Evolutionary conservation across 1,140 invertebrate species (phyloP).

Genomic region (Rhynchophorus ferrugineus): DNA sequence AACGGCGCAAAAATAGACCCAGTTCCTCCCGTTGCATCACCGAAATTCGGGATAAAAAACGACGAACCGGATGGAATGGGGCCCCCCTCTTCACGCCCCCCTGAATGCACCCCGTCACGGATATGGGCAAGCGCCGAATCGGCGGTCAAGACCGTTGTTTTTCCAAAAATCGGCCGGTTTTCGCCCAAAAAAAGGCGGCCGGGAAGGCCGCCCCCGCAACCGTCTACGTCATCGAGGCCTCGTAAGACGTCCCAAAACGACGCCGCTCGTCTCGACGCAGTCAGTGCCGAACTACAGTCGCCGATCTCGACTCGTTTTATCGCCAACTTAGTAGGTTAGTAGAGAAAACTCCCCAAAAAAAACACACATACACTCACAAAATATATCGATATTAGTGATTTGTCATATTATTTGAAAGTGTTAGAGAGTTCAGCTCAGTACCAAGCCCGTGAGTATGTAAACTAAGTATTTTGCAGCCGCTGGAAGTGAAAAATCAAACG

Average conservation of each 20-base stretch:
- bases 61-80: no score
- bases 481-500: no score
- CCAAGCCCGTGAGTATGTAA: constrained; percentile 14
- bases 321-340: constrained; percentile 36
- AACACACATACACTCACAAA: no score
- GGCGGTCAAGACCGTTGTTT: neutral
- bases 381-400: no score
- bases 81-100: no score
- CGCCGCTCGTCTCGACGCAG: constrained; percentile 27
- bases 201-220: constrained; percentile 11
- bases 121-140: neutral
- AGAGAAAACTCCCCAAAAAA: constrained; percentile 16
- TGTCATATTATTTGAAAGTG: neutral
- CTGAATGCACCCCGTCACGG: neutral
- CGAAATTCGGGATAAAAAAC: no score
- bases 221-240: constrained; percentile 24
- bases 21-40: no score
- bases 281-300: constrained; percentile 37
- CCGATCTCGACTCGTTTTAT: constrained; percentile 34
- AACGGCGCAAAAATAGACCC: no score
- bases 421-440: neutral
- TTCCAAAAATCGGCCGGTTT: constrained; percentile 6
- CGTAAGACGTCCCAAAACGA: constrained; percentile 19
- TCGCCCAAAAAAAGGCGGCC: constrained; percentile 1
- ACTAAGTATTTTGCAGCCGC: no score